These are phyloP conservation scores for Meiosimyza decipiens DNA, from an alignment of 2,888 invertebrate species.

Conservation along the genomic window DNA sequence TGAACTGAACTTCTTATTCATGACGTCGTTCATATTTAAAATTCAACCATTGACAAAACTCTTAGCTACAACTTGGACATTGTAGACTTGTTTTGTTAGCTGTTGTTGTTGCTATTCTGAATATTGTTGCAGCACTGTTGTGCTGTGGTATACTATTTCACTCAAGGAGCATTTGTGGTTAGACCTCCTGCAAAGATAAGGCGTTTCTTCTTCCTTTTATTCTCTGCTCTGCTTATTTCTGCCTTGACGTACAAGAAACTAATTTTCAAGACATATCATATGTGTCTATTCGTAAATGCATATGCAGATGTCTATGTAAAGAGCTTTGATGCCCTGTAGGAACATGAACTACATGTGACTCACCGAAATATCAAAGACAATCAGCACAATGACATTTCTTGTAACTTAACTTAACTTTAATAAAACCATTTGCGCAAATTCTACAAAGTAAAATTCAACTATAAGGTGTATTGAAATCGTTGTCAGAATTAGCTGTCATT, in stretches of 20 bases:
- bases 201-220: neutral
- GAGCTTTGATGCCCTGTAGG: neutral
- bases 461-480: no score
- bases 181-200: slow-evolving; percentile 14
- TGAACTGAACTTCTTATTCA: no score
- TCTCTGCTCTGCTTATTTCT: neutral
- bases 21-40: no score
- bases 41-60: no score
- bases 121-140: neutral
- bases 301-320: neutral
- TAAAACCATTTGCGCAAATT: no score
- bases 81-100: no score
- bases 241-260: slow-evolving; percentile 29
- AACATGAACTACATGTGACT: neutral
- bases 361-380: neutral
- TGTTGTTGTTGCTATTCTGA: neutral
- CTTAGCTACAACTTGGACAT: no score
- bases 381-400: neutral
- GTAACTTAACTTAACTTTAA: no score
- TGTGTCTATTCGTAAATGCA: neutral
- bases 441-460: no score
- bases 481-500: no score
- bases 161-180: slow-evolving; percentile 15
- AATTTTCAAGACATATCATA: slow-evolving; percentile 27
- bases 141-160: slow-evolving; percentile 22